Base-by-base conservation (phyloP, 2,797 vertebrate genomes). In the Neosilurus mollespiculum region DNA sequence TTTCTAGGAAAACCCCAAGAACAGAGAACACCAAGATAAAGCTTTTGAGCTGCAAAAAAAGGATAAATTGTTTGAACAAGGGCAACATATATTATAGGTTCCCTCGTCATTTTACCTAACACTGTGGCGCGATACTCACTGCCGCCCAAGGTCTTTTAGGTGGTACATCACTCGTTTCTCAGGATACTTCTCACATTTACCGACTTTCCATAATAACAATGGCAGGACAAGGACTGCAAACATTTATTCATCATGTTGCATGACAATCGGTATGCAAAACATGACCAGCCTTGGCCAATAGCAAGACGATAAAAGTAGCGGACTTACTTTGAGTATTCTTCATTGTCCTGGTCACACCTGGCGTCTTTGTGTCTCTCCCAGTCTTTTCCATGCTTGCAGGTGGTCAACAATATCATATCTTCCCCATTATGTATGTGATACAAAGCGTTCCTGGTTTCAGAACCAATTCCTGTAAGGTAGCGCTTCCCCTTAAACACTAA, bases 401-500 rank as follows among this genome's bases (percentile, higher is more conserved):
- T 96, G 77, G 95, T 95, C 91, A 95, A 91, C 86, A 96, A 93
- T 82, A 96, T 88, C 53, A 95, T 90, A 89, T 96, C 95, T 64
- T 94, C 92, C 84, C 93, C 93, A 30, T 96, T 96, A 90, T 95
- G 92, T 90, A 95, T 91, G 90, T 96, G 95, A 90, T 95, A 94
- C 76, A 96, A 92, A 83, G 95, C 94, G n/a, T 96, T 96, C 91
- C 95, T 93, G 1, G 94, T 95, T 92, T 96, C 95, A 0, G 95
- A 96, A 0, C 95, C 95, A 0, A 96, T 96, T 56, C 95, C 95
- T 0, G 95, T 96, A 24, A 96, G 91, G 88, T 96, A 96, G n/a
- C 95, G 89, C 87, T 96, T 96, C 85, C 95, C 95, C 88, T 96
- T 96, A 87, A 96, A 96, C 88, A 96, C 95, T 82, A 96, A 90